Evolutionary conservation across 2,888 invertebrate species (phyloP).

Genomic region (Mamestra brassicae): DNA sequence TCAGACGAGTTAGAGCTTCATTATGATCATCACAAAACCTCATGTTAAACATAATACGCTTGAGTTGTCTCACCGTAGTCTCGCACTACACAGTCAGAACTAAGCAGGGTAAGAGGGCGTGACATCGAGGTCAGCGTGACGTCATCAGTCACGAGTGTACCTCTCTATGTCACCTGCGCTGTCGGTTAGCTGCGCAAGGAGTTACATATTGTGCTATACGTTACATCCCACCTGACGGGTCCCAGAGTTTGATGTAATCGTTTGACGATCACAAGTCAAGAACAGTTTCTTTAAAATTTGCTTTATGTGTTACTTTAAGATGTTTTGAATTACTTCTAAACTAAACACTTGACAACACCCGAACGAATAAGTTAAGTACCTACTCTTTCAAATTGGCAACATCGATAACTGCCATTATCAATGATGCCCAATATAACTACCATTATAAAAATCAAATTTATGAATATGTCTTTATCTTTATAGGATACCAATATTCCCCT

Average conservation of each 20-base stretch:
- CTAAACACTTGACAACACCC: not conserved
- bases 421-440: not conserved
- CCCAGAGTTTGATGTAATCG: not conserved
- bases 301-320: not conserved
- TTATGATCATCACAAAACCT: too few relatives aligned
- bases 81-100: constrained; percentile 1
- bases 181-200: not conserved
- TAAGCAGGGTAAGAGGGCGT: constrained; percentile 42
- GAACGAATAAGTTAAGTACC: too few relatives aligned
- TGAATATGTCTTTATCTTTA: too few relatives aligned
- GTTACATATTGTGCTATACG: not conserved
- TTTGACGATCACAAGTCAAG: not conserved
- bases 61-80: constrained; percentile 8
- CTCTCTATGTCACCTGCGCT: constrained; percentile 13
- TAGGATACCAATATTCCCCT: not conserved
- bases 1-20: not conserved
- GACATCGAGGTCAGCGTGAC: constrained; percentile 55
- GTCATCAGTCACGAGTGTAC: constrained; percentile 47
- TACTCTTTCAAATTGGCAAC: too few relatives aligned
- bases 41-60: not conserved
- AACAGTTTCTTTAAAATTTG: not conserved
- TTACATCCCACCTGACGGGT: not conserved
- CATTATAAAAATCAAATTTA: too few relatives aligned
- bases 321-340: not conserved
- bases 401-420: too few relatives aligned